Conservation (phyloP, 2,797 vertebrate genomes). For the Zenarchopterus dispar region DNA sequence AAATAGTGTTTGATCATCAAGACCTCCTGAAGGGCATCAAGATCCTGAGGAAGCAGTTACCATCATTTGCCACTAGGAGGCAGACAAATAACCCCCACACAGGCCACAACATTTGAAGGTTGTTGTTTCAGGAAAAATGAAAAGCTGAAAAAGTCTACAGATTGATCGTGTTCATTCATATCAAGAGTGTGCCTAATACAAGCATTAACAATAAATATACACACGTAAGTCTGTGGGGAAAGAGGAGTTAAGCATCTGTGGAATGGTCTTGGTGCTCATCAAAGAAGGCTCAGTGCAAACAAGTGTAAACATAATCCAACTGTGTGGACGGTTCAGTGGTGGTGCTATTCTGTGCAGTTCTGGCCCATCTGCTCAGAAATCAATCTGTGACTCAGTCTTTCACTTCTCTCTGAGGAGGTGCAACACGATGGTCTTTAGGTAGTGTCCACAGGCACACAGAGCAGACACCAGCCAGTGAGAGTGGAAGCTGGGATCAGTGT, state of each 20-base stretch:
- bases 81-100: constrained; percentile 18
- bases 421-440: constrained; percentile 90
- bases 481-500: constrained; percentile 87
- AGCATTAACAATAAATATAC: constrained; percentile 57
- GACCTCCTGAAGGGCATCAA: too few species aligned
- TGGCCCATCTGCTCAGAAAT: constrained; percentile 26
- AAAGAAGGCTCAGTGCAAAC: constrained; percentile 68
- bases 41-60: constrained; percentile 10
- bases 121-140: constrained; percentile 8
- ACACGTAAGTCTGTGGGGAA: constrained; percentile 5
- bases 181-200: constrained; percentile 27
- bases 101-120: neutral
- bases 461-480: constrained; percentile 93
- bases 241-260: constrained; percentile 14
- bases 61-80: constrained; percentile 39
- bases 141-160: constrained; percentile 2
- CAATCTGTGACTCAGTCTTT: constrained; percentile 50
- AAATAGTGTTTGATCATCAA: too few species aligned
- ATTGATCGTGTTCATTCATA: constrained; percentile 27
- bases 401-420: constrained; percentile 93
- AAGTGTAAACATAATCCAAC: constrained; percentile 74
- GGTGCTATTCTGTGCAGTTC: constrained; percentile 21
- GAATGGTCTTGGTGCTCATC: constrained; percentile 28
- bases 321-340: constrained; percentile 42
- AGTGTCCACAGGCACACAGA: constrained; percentile 88